Conservation (phyloP, 2,888 invertebrate genomes). For the Anarsia innoxiella region DNA sequence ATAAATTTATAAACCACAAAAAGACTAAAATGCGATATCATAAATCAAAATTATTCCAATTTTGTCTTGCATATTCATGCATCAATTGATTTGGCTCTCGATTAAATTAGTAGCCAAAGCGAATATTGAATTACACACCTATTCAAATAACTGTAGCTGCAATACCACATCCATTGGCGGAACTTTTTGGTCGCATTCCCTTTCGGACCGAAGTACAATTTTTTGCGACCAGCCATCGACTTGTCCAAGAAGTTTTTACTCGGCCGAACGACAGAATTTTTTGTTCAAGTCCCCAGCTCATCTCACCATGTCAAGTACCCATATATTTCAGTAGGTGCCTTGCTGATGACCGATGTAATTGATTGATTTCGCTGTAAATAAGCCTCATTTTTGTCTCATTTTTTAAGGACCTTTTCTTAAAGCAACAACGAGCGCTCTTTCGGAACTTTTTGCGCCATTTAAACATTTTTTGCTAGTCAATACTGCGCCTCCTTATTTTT, state of each 20-base stretch:
- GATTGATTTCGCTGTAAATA: constrained; percentile 61
- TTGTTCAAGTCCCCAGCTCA: constrained; percentile 56
- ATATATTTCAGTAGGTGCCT: constrained; percentile 56
- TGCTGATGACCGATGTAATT: constrained; percentile 55
- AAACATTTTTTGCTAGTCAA: too few relatives aligned
- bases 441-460: too few relatives aligned
- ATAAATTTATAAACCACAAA: too few relatives aligned
- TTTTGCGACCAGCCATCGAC: constrained; percentile 56
- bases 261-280: constrained; percentile 46
- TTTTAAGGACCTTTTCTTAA: too few relatives aligned
- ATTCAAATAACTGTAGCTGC: constrained; percentile 34
- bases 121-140: constrained; percentile 17
- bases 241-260: constrained; percentile 59
- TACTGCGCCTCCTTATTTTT: too few relatives aligned
- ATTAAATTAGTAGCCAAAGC: too few relatives aligned
- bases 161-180: constrained; percentile 57
- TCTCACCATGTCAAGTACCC: constrained; percentile 55
- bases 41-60: too few relatives aligned
- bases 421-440: too few relatives aligned
- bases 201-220: constrained; percentile 41
- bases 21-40: too few relatives aligned
- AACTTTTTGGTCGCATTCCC: constrained; percentile 49
- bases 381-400: constrained; percentile 43
- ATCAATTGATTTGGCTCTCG: too few relatives aligned
- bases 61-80: too few relatives aligned